phyloP scores from a whole-genome alignment of 2,797 vertebrate species.

The Pseudotriccus pelzelni region DNA sequence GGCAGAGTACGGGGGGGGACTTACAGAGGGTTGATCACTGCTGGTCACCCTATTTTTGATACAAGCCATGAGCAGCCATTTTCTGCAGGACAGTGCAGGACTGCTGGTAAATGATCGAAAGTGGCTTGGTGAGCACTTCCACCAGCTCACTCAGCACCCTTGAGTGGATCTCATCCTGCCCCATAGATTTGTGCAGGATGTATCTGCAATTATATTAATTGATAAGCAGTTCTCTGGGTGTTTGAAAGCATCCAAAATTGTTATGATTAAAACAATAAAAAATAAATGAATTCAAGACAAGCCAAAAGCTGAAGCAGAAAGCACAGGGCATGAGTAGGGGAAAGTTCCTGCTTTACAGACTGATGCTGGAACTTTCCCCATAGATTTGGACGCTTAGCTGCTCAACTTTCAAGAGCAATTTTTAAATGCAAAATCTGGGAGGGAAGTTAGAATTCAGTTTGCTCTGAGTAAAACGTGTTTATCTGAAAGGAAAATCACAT shows the following conservation, averaged over 20 bases:
- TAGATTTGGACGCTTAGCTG: conserved; percentile 30
- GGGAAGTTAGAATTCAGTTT: conserved; percentile 53
- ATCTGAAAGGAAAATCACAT: conserved; percentile 62
- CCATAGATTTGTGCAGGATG: not conserved
- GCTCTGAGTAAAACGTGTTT: conserved; percentile 20
- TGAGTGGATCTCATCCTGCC: not conserved
- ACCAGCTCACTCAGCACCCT: not conserved
- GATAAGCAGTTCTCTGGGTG: not conserved
- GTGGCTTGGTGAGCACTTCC: not conserved
- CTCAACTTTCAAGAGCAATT: conserved; percentile 64
- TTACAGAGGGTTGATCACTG: too few relatives aligned
- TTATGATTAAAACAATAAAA: not conserved
- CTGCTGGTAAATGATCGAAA: not conserved
- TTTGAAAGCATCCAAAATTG: not conserved
- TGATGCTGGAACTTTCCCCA: not conserved
- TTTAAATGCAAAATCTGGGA: conserved; percentile 46
- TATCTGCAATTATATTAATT: not conserved
- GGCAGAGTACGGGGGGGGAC: not conserved
- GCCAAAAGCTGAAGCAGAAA: not conserved
- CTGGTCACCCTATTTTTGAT: too few relatives aligned
- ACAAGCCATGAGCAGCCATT: not conserved
- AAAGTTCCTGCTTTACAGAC: not conserved
- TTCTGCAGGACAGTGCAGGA: not conserved
- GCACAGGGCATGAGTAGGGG: not conserved
- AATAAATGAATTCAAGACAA: not conserved